Conservation (phyloP, 2,888 invertebrate genomes). For the Aphodius sticticus region DNA sequence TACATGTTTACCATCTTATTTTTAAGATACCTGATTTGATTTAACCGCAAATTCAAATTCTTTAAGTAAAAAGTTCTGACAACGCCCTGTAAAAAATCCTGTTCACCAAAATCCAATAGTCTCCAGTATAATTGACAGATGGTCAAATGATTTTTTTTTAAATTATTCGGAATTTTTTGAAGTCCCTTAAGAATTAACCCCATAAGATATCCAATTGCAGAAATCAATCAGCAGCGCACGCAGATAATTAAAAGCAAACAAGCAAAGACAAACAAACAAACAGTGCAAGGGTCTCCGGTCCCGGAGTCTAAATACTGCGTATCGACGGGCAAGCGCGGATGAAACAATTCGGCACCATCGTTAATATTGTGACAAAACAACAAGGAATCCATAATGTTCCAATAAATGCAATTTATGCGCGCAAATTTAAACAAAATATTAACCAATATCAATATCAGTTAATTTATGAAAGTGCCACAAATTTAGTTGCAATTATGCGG, state of each 20-base stretch:
- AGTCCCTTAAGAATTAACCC: background rate
- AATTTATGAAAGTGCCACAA: slow-evolving; percentile 59
- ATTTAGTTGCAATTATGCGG: slow-evolving; percentile 58
- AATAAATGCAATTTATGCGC: slow-evolving; percentile 54
- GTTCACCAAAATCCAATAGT: no score
- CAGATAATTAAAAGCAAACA: slow-evolving; percentile 12
- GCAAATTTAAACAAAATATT: slow-evolving; percentile 58
- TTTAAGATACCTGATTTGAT: no score
- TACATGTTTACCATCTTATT: no score
- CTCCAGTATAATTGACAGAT: no score
- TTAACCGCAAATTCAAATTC: no score
- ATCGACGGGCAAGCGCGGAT: background rate
- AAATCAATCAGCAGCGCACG: slow-evolving; percentile 11
- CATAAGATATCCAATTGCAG: background rate
- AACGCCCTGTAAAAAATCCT: no score
- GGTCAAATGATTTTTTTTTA: no score
- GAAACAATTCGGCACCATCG: slow-evolving; percentile 17
- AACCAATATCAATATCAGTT: slow-evolving; percentile 58
- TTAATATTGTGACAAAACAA: slow-evolving; percentile 35
- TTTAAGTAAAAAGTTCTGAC: no score
- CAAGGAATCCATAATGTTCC: slow-evolving; percentile 51
- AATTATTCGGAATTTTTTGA: no score
- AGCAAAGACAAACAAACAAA: background rate
- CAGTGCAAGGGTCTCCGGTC: background rate
- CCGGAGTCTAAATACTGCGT: background rate